These are phyloP conservation scores for Ancistrus triradiatus DNA, from an alignment of 2,113 vertebrate species.

Conservation along the genomic window DNA sequence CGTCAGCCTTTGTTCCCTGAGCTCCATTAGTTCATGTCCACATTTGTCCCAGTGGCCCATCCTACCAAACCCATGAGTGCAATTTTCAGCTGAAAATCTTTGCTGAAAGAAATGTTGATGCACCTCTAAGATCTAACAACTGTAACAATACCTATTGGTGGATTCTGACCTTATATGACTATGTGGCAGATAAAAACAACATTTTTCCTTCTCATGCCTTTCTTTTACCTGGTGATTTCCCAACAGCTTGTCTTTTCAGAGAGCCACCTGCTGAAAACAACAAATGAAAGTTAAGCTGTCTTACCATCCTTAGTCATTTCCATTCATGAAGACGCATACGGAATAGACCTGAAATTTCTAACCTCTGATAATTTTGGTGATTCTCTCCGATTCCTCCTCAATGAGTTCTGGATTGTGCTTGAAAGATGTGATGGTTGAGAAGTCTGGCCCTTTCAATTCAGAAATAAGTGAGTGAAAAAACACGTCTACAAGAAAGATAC, in stretches of 20 bases:
- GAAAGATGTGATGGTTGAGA: slow-evolving; percentile 62
- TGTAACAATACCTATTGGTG: too few species aligned
- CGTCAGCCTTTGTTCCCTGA: too few species aligned
- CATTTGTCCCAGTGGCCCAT: too few species aligned
- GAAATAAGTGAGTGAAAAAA: not conserved
- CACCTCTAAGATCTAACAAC: too few species aligned
- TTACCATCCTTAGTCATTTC: not conserved
- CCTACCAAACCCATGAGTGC: too few species aligned
- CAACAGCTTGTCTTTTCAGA: slow-evolving; percentile 21
- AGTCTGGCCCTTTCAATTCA: slow-evolving; percentile 59
- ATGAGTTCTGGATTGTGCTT: slow-evolving; percentile 55
- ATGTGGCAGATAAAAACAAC: too few species aligned
- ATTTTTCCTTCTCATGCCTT: not conserved
- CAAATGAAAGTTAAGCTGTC: not conserved
- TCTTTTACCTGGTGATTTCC: slow-evolving; percentile 28
- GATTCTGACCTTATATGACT: too few species aligned
- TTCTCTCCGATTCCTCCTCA: slow-evolving; percentile 60
- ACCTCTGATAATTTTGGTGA: slow-evolving; percentile 69
- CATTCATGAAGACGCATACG: not conserved
- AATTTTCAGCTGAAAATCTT: too few species aligned
- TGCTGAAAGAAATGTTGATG: too few species aligned
- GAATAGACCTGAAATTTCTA: not conserved
- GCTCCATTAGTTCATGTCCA: too few species aligned
- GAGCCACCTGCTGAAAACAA: slow-evolving; percentile 24
- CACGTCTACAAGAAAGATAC: not conserved